Evolutionary conservation across 2,113 vertebrate genomes (phyloP).

Genomic region (Lates calcarifer): DNA sequence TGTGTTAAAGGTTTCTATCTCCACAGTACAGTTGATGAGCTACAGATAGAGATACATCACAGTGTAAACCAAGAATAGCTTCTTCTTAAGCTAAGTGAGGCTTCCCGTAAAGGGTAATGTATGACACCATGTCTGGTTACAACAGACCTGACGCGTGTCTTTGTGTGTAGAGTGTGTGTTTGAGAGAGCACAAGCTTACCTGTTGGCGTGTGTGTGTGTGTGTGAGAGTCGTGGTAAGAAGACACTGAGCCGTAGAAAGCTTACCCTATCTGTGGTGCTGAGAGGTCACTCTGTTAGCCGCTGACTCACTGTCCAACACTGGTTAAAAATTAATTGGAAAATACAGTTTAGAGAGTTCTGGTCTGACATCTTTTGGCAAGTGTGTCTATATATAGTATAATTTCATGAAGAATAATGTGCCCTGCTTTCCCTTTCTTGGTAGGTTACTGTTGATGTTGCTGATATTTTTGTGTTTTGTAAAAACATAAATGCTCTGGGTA

Average conservation of each 20-base stretch:
- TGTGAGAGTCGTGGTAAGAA: constrained; percentile 56
- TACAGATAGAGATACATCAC: constrained; percentile 11
- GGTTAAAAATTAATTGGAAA: constrained; percentile 65
- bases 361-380: background rate
- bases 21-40: constrained; percentile 1
- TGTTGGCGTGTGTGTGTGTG: constrained; percentile 36
- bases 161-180: constrained; percentile 21
- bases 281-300: constrained; percentile 44
- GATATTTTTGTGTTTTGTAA: background rate
- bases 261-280: constrained; percentile 25
- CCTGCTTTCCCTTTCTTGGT: background rate
- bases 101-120: constrained; percentile 8
- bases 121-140: constrained; percentile 54
- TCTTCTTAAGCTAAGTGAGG: constrained; percentile 29
- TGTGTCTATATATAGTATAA: background rate
- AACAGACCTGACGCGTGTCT: background rate
- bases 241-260: constrained; percentile 56
- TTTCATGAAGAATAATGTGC: background rate
- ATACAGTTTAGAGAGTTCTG: constrained; percentile 35
- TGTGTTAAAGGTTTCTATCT: constrained; percentile 27
- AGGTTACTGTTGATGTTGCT: background rate
- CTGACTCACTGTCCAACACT: constrained; percentile 62
- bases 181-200: background rate
- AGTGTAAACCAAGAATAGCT: constrained; percentile 32
- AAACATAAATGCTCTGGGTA: background rate